Evolutionary conservation across 2,797 vertebrate species (phyloP), one percentile per base, ranked within the genome.

Genomic region (Xenops minutus): DNA sequence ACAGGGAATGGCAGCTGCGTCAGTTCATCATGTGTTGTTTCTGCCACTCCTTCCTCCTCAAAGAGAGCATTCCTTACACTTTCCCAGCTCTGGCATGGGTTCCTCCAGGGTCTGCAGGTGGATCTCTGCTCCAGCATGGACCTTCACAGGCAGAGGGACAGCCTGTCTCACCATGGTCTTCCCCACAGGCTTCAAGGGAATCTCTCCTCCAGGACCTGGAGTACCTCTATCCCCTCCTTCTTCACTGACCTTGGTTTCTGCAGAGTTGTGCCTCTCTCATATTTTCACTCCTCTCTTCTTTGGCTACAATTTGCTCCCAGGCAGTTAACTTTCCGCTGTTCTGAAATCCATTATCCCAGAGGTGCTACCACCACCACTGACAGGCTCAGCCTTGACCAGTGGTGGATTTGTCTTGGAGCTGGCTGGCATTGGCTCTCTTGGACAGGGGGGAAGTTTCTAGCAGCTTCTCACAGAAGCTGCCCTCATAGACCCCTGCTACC

Each of bases 341-440:
- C 19, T 46, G 23, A 23, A 55, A 41, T 15, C 10, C 16, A 12
- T 71, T 26, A 11, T 13, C 2, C 3, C 22, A 63, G 34, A 69
- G 54, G 21, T 1, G 0, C 15, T 24, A 4, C 13, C 23, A 12
- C 3, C 0, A 0, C 10, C 11, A 2, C 48, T 52, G 29, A 0
- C 22, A 37, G 69, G 32, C 32, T 72, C 2, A 1, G n/a, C 56
- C 56, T 55, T 84, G 46, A 26, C 52, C 58, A 41, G 41, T 1
- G 1, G 48, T 3, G 22, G 17, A 7, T 46, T 48, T 3, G 1
- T 6, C 79, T 3, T 18, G 36, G 15, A 43, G 34, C 39, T 4
- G 6, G 14, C 34, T 73, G 46, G 20, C 15, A 10, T 9, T 30
- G n/a, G 11, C 37, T 67, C 27, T 46, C 5, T 11, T 29, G 24